Conservation (phyloP, 1,140 invertebrate species). For the Polypedilum vanderplanki region DNA sequence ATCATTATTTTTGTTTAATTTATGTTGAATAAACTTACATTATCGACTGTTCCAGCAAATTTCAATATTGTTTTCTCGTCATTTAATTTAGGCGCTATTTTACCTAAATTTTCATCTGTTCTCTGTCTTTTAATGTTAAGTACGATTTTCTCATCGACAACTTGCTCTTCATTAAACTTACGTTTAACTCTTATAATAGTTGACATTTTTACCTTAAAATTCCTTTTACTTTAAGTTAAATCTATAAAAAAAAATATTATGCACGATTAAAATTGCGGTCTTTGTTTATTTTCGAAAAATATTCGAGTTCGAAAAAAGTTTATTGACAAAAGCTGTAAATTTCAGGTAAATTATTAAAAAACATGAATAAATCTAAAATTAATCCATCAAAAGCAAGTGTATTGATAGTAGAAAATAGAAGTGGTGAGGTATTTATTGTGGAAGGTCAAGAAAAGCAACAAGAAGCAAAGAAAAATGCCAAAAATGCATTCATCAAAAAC, state of each 20-base stretch:
- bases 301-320: neutral
- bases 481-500: neutral
- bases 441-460: neutral
- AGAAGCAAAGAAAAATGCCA: neutral
- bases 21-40: slow-evolving; percentile 35
- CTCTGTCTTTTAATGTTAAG: neutral
- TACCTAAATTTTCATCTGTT: neutral
- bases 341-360: neutral
- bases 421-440: neutral
- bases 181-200: neutral
- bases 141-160: neutral
- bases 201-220: neutral
- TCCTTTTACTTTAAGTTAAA: neutral
- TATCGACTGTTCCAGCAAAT: slow-evolving; percentile 51
- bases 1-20: too few species aligned
- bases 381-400: neutral
- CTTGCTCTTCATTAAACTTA: neutral
- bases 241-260: neutral
- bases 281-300: neutral
- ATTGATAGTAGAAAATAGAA: neutral
- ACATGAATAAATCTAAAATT: neutral
- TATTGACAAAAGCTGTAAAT: neutral
- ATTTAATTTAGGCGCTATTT: neutral
- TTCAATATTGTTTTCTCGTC: slow-evolving; percentile 44
- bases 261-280: neutral